These are phyloP conservation scores for Tringa solitaria DNA, from an alignment of 2,113 vertebrate genomes.

Conservation along the genomic window DNA sequence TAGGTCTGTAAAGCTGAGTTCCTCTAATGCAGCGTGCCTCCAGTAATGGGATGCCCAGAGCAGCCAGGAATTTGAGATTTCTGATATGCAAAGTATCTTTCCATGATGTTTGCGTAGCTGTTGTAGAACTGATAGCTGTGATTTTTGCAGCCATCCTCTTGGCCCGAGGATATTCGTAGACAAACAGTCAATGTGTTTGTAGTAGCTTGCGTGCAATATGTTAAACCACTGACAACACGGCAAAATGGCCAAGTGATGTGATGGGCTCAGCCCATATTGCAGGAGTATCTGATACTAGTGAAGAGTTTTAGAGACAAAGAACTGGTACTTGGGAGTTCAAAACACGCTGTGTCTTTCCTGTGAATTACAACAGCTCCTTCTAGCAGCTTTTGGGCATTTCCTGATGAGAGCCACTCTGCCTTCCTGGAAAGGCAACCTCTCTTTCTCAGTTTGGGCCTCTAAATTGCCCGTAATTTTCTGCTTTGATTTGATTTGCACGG, in stretches of 20 bases:
- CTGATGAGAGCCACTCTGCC: not conserved
- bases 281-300: not conserved
- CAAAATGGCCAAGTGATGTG: not conserved
- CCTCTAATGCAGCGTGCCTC: not conserved
- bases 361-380: not conserved
- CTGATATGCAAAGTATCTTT: not conserved
- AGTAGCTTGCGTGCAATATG: rapidly evolving
- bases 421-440: not conserved
- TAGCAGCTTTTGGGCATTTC: not conserved
- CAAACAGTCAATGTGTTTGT: not conserved
- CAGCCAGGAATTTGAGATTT: not conserved
- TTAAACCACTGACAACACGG: not conserved
- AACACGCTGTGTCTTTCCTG: not conserved
- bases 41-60: not conserved
- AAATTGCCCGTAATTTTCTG: not conserved
- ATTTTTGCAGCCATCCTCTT: not conserved
- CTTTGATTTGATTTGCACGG: not conserved
- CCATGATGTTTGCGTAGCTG: not conserved
- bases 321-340: not conserved
- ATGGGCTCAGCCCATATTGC: not conserved
- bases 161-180: not conserved
- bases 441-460: not conserved
- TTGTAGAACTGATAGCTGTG: not conserved
- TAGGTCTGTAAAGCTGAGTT: not conserved
- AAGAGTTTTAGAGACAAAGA: not conserved